Base-by-base conservation (phyloP, 2,888 invertebrate species). In the Penaeus monodon region DNA sequence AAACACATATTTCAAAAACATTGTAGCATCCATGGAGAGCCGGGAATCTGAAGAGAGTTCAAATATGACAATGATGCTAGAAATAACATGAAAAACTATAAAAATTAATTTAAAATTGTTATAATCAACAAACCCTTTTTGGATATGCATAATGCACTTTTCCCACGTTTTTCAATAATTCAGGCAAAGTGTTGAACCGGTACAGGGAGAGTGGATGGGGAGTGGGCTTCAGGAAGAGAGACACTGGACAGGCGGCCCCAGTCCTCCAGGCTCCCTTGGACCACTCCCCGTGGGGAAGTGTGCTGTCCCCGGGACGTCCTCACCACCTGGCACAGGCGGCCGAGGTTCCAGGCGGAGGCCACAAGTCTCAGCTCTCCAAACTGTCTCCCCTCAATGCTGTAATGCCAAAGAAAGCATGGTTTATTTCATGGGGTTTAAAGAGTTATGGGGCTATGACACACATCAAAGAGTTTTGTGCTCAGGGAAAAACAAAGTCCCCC, bases 261-360 rank as follows among this genome's bases (percentile, higher is more conserved):
- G 27, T 80, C 80, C 29, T n/a, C 77, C 38, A 29, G 81, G 81
- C 70, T 49, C 24, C 81, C 68, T 81, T 81, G 44, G 49, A 57
- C 81, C 73, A 81, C 29, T 81, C 81, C 68, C 73, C 70, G 57
- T n/a, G 83, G 66, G 83, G 65, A 76, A 65, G 65, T 74, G 65
- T 84, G 84, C 68, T 77, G 78, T n/a, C 38, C 65, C 38, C 44
- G 76, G 84, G 38, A 78, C 24, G 57, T 87, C 87, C 73, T 87
- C 87, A 57, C 79, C 87, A 73, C 87, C 87, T 65, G 80, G 87
- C 49, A 87, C 87, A 65, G 87, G 87, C 29, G 87, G 87, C 44
- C 87, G 77, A 49, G 83, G 79, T 38, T 87, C 81, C 74, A 70
- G 57, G 68, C 57, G 76, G n/a, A n/a, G n/a, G 70, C 82, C 66